Percentiles rank a stretch among this genome's conserved stretches.
Evolutionary conservation across 2,797 vertebrate genomes (phyloP).

Genomic region (Thamnophis elegans): DNA sequence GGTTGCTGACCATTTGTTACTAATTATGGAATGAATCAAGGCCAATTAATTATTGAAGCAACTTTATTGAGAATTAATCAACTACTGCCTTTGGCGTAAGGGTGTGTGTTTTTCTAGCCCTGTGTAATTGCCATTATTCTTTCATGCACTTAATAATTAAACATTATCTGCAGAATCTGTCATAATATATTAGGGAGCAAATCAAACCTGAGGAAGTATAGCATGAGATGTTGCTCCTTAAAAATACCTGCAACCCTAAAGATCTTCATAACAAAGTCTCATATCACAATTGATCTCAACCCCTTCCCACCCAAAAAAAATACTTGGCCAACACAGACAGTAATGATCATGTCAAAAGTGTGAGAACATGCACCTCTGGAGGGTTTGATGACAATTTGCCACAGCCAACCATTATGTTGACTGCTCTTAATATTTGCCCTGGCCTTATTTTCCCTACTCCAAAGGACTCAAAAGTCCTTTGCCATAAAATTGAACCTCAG

Average conservation of each 20-base stretch:
- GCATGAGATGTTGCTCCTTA: background rate
- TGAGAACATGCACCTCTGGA: background rate
- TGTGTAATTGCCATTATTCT: background rate
- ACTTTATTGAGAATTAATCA: conserved; percentile 47
- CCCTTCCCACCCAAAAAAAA: background rate
- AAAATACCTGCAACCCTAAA: background rate
- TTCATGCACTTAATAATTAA: background rate
- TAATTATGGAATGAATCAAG: conserved; percentile 10
- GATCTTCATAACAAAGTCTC: background rate
- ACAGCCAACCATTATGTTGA: background rate
- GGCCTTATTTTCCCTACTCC: background rate
- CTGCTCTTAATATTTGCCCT: background rate
- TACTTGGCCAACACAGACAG: background rate
- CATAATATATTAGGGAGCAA: background rate
- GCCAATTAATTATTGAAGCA: conserved; percentile 48
- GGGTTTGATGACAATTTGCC: no score
- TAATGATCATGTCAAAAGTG: background rate
- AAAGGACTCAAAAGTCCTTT: no score
- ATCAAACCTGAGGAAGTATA: background rate
- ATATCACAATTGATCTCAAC: background rate
- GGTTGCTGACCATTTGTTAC: background rate
- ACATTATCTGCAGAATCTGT: background rate
- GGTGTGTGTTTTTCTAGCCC: background rate
- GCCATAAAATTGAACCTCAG: no score
- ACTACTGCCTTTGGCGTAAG: background rate